These are phyloP conservation scores for Epizoanthus fatuus DNA, from an alignment of 92 coral and sea anemone species.

Conservation along the genomic window DNA sequence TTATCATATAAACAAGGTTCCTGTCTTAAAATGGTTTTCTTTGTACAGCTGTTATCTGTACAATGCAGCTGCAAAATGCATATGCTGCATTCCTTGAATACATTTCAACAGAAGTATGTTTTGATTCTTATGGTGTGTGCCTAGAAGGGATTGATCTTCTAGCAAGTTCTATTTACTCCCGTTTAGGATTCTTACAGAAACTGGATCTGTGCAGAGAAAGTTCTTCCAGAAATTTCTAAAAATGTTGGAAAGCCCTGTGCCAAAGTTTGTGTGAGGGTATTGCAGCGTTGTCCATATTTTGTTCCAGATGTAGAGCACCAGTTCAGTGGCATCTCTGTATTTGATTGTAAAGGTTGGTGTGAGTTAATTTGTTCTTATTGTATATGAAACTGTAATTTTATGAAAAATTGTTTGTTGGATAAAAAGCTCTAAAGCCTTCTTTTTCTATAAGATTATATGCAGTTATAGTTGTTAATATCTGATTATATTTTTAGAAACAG, in stretches of 20 bases:
- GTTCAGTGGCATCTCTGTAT: constrained; percentile 41
- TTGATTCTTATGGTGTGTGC: neutral
- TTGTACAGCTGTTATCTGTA: too few relatives aligned
- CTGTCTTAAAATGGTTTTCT: too few relatives aligned
- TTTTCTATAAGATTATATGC: too few relatives aligned
- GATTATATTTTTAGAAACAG: too few relatives aligned
- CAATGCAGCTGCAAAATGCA: constrained; percentile 1
- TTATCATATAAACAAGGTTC: too few relatives aligned
- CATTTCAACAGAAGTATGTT: neutral
- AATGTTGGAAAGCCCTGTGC: constrained; percentile 4
- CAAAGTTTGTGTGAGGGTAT: neutral
- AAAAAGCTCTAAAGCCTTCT: too few relatives aligned
- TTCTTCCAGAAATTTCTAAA: constrained; percentile 46
- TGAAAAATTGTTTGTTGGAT: too few relatives aligned
- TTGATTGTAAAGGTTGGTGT: constrained; percentile 30
- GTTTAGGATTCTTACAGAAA: constrained; percentile 29
- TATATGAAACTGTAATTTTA: too few relatives aligned
- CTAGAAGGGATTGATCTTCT: neutral
- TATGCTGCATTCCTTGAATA: constrained; percentile 1
- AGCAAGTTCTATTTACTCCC: constrained; percentile 31
- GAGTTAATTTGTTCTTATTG: neutral
- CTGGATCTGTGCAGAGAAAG: constrained; percentile 24
- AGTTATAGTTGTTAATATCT: too few relatives aligned
- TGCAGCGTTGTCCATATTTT: constrained; percentile 34
- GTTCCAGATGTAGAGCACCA: constrained; percentile 28